Base-by-base conservation (phyloP, 2,888 invertebrate genomes). In the Beris chalybata region DNA sequence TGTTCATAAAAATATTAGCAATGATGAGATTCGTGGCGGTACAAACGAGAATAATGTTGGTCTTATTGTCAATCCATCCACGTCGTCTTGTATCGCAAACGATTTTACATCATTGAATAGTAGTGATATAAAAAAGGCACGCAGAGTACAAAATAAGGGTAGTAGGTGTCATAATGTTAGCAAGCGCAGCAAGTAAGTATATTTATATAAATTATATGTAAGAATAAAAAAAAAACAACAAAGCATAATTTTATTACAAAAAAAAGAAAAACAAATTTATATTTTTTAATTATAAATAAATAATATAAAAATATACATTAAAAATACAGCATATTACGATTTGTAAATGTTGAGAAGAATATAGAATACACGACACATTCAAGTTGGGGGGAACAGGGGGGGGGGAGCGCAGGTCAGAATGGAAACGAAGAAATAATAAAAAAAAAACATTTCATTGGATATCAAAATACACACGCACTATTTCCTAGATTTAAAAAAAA, bases 141-240 rank as follows among this genome's bases (percentile, higher is more conserved):
- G 80, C 75, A 79, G 79, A 80, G 80, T 80, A 80, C 80, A 80
- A 80, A 80, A 61, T 68, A 71, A 80, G 74, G 76, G 77, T 75
- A 78, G 76, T 74, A 76, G 79, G 75, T 79, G 78, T 76, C 74
- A 76, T 71, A 78, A 75, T 76, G 74, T 78, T 75, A 76, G 74
- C 77, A 80, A 80, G 76, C 79, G 80, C 75, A 79, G 57, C 64
- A 69, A 69, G 58, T 69, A 67, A 69, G 64, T 56, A 56, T 65
- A 65, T 65, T 55, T 55, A 65, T 65, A 56, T 56, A 64, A 64
- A 54, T 48, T 52, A 13, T 52, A 61, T 61, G 52, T 48, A 48
- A 59, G 56, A 52, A 70, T 69, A 68, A 69, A 70, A 71, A 55
- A 69, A 31, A 58, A 67, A 64, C 69, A 66, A 67, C 53, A 61